These are phyloP conservation scores for Poeciliopsis infans DNA, from an alignment of 2,797 vertebrate species.

Conservation along the genomic window DNA sequence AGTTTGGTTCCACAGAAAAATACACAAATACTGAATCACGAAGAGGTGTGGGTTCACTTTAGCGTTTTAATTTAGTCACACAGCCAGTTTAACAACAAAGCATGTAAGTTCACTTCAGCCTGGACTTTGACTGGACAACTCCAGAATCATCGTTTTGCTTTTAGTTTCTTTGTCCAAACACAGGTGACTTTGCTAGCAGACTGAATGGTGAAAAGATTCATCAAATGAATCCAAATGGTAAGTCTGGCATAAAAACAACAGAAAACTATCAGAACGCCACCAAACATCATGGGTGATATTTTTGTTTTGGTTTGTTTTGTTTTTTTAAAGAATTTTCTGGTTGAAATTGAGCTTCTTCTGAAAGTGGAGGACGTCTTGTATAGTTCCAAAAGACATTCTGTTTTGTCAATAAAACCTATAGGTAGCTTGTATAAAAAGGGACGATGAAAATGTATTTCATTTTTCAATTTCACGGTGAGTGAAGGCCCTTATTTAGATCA, in stretches of 20 bases:
- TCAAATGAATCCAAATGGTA: not conserved
- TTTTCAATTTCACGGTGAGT: not conserved
- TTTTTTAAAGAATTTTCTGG: not conserved
- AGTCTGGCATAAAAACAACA: not conserved
- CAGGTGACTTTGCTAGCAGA: not conserved
- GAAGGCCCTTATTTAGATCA: not conserved
- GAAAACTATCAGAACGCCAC: not conserved
- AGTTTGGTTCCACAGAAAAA: too few relatives aligned
- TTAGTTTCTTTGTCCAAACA: not conserved
- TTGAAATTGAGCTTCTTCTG: not conserved
- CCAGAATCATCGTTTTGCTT: not conserved
- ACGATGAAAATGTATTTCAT: not conserved
- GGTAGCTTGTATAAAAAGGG: not conserved
- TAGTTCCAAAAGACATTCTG: not conserved
- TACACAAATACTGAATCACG: too few relatives aligned
- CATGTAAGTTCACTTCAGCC: not conserved
- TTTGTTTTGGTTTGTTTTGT: not conserved
- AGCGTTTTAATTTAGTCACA: too few relatives aligned
- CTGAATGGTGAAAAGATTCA: not conserved
- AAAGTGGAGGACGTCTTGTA: not conserved
- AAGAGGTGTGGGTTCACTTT: too few relatives aligned
- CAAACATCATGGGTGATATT: not conserved
- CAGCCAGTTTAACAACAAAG: not conserved
- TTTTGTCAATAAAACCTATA: not conserved
- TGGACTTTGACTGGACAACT: not conserved